These are phyloP conservation scores for Oscheius sp. DNA, from an alignment of 2,888 invertebrate genomes.

Conservation along the genomic window DNA sequence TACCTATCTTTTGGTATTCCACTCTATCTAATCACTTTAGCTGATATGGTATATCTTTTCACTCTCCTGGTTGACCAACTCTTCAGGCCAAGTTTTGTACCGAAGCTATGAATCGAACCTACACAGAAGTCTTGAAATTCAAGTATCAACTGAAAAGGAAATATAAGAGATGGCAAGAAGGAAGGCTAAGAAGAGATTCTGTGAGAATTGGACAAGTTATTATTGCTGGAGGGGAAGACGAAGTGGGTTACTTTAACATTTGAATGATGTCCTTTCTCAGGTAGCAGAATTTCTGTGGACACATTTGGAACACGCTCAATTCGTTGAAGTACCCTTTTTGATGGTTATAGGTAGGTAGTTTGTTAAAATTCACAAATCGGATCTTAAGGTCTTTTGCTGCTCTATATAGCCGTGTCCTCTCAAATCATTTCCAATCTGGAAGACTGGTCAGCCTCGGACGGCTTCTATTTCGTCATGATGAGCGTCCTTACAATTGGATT, in stretches of 20 bases:
- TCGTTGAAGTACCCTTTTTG: constrained; percentile 71
- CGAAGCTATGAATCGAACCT: constrained; percentile 69
- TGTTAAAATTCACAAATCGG: neutral
- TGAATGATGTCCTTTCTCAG: constrained; percentile 23
- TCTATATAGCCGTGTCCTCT: constrained; percentile 58
- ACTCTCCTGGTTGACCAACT: neutral
- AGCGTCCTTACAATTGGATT: constrained; percentile 95
- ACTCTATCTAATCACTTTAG: constrained; percentile 69
- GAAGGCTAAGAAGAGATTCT: constrained; percentile 56
- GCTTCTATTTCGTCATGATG: constrained; percentile 96
- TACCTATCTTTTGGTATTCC: constrained; percentile 71
- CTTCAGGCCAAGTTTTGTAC: constrained; percentile 72
- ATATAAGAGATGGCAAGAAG: constrained; percentile 61
- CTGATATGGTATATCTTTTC: constrained; percentile 63
- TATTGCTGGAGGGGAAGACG: constrained; percentile 71
- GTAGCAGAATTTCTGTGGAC: constrained; percentile 72
- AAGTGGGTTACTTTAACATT: constrained; percentile 43
- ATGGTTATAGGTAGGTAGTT: constrained; percentile 53
- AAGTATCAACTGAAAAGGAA: constrained; percentile 61
- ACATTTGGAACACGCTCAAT: constrained; percentile 71
- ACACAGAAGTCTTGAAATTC: constrained; percentile 70
- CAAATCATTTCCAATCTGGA: constrained; percentile 61
- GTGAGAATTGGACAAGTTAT: constrained; percentile 64
- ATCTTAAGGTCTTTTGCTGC: constrained; percentile 41
- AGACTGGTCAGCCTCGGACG: constrained; percentile 79